Base-by-base conservation (phyloP, 2,888 invertebrate species). In the Cryptocephalus primarius region DNA sequence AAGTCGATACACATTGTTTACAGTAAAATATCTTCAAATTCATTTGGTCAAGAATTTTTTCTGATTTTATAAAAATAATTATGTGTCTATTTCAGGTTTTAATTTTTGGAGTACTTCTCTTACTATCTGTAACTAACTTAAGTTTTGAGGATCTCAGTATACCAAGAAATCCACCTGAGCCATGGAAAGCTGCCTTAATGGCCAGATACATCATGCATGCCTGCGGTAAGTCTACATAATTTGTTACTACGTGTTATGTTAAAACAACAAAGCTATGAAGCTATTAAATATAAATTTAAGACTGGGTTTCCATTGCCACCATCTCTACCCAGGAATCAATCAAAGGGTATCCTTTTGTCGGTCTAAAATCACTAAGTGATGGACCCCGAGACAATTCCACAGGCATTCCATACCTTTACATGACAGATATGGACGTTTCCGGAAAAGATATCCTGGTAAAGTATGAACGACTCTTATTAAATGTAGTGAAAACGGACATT, bases 351-450 rank as follows among this genome's bases (percentile, higher is more conserved):
- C 86, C 88, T 0, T 82, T 83, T 62, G 77, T 77, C 0, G 82
- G 80, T 56, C 73, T 86, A 1, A 79, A 82, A 60, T 84, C 86
- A 0, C 69, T 84, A 34, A 79, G 79, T 43, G 88, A 88, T 67
- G 88, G 88, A 0, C 75, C 79, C 0, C 55, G 75, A 32, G 71
- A 73, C 9, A 80, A 80, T 58, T 82, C 85, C 9, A 80, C 82
- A 4, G 88, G 87, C 32, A 66, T 81, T 42, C 85, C 85, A 1
- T 88, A 85, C 64, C 73, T 87, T 63, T 86, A 82, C 63, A 76
- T 86, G 69, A 83, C 85, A 2, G 78, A 79, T 1, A 66, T 84
- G 66, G 86, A 87, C 59, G 78, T 80, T 55, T 78, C 82, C 12
- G 79, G 80, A 14, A 72, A 74, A 53, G 86, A 86, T 70, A 68